Evolutionary conservation across 2,888 invertebrate genomes (phyloP).

Genomic region (Bellardia bayeri): DNA sequence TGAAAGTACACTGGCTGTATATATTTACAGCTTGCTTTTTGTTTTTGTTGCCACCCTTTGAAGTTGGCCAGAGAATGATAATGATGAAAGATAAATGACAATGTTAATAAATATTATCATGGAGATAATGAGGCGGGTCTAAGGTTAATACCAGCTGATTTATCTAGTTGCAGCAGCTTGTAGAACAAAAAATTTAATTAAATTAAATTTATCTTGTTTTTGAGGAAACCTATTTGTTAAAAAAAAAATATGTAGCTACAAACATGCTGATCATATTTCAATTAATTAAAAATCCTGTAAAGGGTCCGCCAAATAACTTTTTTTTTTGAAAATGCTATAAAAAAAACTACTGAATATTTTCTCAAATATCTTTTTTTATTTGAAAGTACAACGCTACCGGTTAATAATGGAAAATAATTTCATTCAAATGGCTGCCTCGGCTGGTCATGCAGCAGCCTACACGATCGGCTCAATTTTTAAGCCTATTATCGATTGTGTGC

Average conservation of each 20-base stretch:
- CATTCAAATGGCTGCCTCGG: too few relatives aligned
- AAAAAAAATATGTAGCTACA: not conserved
- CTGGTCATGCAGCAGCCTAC: too few relatives aligned
- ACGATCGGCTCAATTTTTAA: too few relatives aligned
- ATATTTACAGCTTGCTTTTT: conserved; percentile 55
- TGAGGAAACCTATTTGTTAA: not conserved
- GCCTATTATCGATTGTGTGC: too few relatives aligned
- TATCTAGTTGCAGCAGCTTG: conserved; percentile 28
- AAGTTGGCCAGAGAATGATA: not conserved
- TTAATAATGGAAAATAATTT: too few relatives aligned
- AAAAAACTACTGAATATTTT: too few relatives aligned
- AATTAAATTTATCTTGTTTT: not conserved
- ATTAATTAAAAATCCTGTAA: not conserved
- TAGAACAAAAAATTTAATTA: not conserved
- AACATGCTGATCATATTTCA: conserved; percentile 11
- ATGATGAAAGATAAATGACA: conserved; percentile 60
- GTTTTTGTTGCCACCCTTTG: not conserved
- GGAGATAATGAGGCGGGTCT: conserved; percentile 48
- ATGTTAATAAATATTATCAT: conserved; percentile 53
- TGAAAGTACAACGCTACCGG: too few relatives aligned
- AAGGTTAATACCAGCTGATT: conserved; percentile 46
- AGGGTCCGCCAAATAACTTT: too few relatives aligned
- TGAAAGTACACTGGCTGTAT: conserved; percentile 41
- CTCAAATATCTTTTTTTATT: too few relatives aligned
- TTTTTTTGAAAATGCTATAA: not conserved